Evolutionary conservation across 2,888 invertebrate species (phyloP), one percentile per base, ranked within the genome.

Genomic region (Scaptodrosophila latifasciaeformis): DNA sequence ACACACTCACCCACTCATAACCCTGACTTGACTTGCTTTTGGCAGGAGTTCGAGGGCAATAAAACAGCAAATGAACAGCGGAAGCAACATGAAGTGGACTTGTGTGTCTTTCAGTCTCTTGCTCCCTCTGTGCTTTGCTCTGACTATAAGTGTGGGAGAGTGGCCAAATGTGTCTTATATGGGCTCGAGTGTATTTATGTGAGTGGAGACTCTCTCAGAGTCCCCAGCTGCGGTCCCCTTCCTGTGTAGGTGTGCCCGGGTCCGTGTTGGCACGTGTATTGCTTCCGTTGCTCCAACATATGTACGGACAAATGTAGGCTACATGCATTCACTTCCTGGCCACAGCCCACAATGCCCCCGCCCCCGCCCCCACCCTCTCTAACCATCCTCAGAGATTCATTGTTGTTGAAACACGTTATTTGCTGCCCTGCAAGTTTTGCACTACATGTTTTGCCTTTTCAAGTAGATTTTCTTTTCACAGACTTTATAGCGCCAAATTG

Each of bases 401-500:
- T 37, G 24, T 49, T 53, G 48, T 39, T 43, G 31, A 19, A 44
- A 27, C 27, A 30, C 31, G n/a, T 46, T 19, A 7, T 15, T 9
- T 31, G 15, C 37, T 46, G 35, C 29, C 54, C 54, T 53, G 44
- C 46, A 59, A 56, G 52, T 62, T 65, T 53, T 47, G 46, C n/a
- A n/a, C 61, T 55, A 67, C 75, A 77, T 63, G 74, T 67, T 77
- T 60, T 70, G 72, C 53, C 49, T 59, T 34, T 62, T 9, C 57
- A 59, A 71, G 76, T 61, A 60, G 66, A 63, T 72, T 65, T 59
- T 60, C 57, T 59, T 67, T 76, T 61, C 56, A 68, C 74, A 67
- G 76, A 72, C 76, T 72, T 79, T 79, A 70, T 62, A 67, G 79
- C 72, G 79, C 69, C 79, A 74, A 74, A 78, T 78, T 71, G 72